phyloP scores from a whole-genome alignment of 2,888 invertebrate species.

The Eupithecia subfuscata region DNA sequence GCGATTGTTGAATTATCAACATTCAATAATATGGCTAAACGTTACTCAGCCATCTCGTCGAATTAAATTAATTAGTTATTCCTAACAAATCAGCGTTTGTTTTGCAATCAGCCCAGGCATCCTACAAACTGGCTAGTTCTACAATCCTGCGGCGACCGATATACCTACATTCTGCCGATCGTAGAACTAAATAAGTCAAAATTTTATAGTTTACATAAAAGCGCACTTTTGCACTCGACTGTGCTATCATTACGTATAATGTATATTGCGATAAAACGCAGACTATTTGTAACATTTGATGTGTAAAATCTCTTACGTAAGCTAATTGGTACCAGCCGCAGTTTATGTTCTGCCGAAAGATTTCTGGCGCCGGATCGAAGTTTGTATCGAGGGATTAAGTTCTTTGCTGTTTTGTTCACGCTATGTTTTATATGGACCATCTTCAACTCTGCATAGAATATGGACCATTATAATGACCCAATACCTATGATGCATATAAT shows the following conservation, averaged over 20 bases:
- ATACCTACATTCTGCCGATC: not conserved
- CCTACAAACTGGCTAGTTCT: too few relatives aligned
- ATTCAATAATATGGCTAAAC: too few relatives aligned
- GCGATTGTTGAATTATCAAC: too few relatives aligned
- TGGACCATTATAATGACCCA: too few relatives aligned
- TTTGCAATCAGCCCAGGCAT: too few relatives aligned
- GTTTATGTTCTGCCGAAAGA: constrained; percentile 1
- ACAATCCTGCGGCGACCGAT: too few relatives aligned
- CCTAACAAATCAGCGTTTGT: too few relatives aligned
- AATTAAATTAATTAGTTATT: too few relatives aligned
- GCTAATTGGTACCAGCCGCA: constrained; percentile 13
- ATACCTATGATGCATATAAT: too few relatives aligned
- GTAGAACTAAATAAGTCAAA: not conserved
- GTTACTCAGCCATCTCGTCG: too few relatives aligned
- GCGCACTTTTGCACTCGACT: not conserved
- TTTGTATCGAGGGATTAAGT: not conserved
- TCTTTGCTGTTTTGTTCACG: not conserved
- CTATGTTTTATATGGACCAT: not conserved
- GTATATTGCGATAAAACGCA: constrained; percentile 23
- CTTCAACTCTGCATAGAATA: not conserved
- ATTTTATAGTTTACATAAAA: not conserved
- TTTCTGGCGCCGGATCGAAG: constrained; percentile 4
- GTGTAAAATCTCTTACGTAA: constrained; percentile 26
- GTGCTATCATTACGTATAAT: constrained; percentile 25
- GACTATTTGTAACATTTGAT: constrained; percentile 23